phyloP scores from a whole-genome alignment of 2,113 vertebrate species.

The Xiphorhynchus elegans region DNA sequence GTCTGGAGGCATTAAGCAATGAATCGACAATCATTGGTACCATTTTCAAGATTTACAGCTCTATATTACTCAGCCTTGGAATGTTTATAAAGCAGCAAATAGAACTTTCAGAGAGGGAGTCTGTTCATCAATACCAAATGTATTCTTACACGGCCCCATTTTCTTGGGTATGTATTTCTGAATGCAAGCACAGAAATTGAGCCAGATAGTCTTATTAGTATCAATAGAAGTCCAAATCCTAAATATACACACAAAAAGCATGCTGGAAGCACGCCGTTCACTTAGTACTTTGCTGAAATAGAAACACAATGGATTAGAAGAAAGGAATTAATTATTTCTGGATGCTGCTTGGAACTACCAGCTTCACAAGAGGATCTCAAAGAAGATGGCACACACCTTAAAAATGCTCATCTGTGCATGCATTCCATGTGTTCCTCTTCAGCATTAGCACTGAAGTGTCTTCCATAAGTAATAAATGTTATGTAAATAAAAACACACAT shows the following conservation, averaged over 20 bases:
- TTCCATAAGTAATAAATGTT: slow-evolving; percentile 23
- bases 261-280: background rate
- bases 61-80: background rate
- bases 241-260: background rate
- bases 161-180: background rate
- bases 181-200: background rate
- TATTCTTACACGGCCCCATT: background rate
- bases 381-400: background rate
- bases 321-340: background rate
- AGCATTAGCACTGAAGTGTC: background rate
- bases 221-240: background rate
- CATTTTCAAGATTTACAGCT: background rate
- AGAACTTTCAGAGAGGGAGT: background rate
- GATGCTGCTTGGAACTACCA: background rate
- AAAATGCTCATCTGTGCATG: background rate
- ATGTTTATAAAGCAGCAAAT: background rate
- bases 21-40: background rate
- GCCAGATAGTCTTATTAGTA: background rate
- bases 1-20: background rate
- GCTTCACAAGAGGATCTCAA: background rate
- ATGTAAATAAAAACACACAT: slow-evolving; percentile 43
- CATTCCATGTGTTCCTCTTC: background rate
- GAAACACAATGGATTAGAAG: background rate
- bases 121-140: background rate
- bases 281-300: background rate